Conservation (phyloP, 2,113 vertebrate genomes). For the Mesoclemmys tuberculata region DNA sequence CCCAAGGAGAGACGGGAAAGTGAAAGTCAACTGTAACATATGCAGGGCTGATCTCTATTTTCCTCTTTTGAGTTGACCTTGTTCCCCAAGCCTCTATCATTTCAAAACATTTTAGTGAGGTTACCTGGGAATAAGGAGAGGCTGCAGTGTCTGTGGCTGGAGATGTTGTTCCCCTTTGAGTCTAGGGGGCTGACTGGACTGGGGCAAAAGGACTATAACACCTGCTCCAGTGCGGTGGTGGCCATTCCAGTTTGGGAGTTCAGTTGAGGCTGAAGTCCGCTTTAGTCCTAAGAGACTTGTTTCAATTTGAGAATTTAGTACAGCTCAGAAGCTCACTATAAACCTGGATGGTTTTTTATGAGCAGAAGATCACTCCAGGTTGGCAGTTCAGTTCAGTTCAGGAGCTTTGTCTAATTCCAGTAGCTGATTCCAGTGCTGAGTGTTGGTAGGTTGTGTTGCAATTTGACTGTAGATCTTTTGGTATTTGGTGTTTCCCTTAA, state of each 20-base stretch:
- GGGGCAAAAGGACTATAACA: neutral
- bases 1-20: neutral
- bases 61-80: neutral
- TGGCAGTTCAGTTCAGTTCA: neutral
- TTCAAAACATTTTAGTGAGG: neutral
- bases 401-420: neutral
- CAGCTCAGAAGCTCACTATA: neutral
- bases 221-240: neutral
- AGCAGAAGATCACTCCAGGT: neutral
- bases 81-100: too few species aligned
- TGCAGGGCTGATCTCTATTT: neutral
- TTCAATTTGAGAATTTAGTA: neutral
- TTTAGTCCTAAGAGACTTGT: neutral
- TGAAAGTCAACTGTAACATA: neutral
- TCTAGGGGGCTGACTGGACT: neutral
- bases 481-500: neutral
- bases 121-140: neutral
- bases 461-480: neutral
- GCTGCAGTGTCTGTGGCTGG: neutral
- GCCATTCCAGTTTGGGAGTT: neutral
- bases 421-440: neutral
- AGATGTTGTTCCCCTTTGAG: neutral
- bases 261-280: neutral
- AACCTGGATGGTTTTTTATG: neutral
- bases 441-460: neutral